Base-by-base conservation (phyloP, 2,113 vertebrate species). In the Tragulus kanchil region DNA sequence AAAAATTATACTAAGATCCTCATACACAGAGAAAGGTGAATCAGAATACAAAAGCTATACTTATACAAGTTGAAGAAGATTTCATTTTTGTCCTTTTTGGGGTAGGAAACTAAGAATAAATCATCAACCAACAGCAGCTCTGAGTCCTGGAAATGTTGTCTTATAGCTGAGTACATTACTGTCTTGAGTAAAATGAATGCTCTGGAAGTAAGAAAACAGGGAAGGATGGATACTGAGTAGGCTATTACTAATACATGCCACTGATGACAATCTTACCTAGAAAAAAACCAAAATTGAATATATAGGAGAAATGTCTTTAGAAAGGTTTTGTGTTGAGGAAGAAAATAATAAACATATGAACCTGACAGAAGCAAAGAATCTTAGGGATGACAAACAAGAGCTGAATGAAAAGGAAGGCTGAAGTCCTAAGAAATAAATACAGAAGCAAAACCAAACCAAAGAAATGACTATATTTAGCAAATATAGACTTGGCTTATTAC, bases 391-490 rank as follows among this genome's bases (percentile, higher is more conserved):
- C 54, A 86, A 88, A 73, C 26, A 67, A 64, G 36, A 90, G 21
- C 65, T 28, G 50, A 92, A 64, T 85, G 23, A 93, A 86, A 91
- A 58, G 42, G 48, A 96, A 88, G 87, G 85, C 26, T 42, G 25
- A 11, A 79, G 42, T 67, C 4, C n/a, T 87, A 69, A 92, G 64
- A 31, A 97, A 88, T 50, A 94, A 85, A 16, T 52, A 62, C 8
- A 92, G 64, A 93, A 73, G 28, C 16, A 90, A 95, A 94, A 58
- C 31, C 26, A 95, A 96, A 83, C 10, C 25, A 52, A 42, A 61
- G 52, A 61, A 59, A 52, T 8, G 21, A 52, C 21, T 85, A 85
- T 64, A 88, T 82, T 90, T 71, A 88, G 17, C 13, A 90, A 90
- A 19, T n/a, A 45, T 16, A 69, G 58, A 85, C 21, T 90, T 90